Conservation (phyloP, 2,113 vertebrate species). For the Cariama cristata region DNA sequence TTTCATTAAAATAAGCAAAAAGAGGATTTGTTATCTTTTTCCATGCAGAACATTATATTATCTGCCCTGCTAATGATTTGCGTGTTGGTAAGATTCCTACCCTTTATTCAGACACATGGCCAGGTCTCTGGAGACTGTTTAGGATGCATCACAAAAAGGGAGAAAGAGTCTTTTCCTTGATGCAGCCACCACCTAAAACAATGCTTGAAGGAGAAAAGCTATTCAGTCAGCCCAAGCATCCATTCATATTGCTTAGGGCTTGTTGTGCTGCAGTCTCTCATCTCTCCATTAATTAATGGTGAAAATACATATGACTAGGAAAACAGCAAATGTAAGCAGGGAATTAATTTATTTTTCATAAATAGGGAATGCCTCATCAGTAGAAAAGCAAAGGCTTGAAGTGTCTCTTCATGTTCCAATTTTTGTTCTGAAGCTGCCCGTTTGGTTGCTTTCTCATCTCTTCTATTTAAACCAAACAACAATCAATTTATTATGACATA, state of each 20-base stretch:
- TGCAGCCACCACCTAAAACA: conserved; percentile 60
- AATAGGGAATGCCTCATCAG: conserved; percentile 45
- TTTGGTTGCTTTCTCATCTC: conserved; percentile 46
- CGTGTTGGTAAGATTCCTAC: not conserved
- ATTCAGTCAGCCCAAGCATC: conserved; percentile 22
- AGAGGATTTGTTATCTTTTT: not conserved
- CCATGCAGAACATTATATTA: not conserved
- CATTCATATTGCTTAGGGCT: conserved; percentile 50
- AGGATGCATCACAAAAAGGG: not conserved
- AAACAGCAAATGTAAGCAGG: conserved; percentile 47
- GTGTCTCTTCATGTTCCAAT: conserved; percentile 70
- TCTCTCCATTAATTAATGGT: conserved; percentile 72
- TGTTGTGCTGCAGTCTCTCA: conserved; percentile 41
- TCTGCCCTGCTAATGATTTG: conserved; percentile 12
- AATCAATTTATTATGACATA: conserved; percentile 73
- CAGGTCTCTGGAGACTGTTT: not conserved
- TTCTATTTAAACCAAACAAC: conserved; percentile 72
- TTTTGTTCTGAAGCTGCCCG: conserved; percentile 73
- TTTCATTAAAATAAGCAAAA: not conserved
- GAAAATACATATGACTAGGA: conserved; percentile 62
- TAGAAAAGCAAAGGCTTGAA: conserved; percentile 62
- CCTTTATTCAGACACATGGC: not conserved
- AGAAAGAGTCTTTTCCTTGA: conserved; percentile 47
- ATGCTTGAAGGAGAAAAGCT: conserved; percentile 28
- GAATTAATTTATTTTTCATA: conserved; percentile 76